These are phyloP conservation scores for Diplazon laetatorius DNA, from an alignment of 2,888 invertebrate genomes.

Conservation along the genomic window DNA sequence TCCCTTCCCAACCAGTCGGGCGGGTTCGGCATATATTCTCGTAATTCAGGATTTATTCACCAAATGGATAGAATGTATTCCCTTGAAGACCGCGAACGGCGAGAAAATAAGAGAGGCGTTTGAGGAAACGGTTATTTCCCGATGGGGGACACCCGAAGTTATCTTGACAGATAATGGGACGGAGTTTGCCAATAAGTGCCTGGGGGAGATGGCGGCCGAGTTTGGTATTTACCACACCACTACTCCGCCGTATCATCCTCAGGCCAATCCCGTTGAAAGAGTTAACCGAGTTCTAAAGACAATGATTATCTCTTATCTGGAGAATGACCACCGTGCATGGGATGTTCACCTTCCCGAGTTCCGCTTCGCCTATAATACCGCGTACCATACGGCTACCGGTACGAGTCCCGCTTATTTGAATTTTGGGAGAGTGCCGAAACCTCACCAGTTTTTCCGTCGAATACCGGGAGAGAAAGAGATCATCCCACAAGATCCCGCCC, in stretches of 20 bases:
- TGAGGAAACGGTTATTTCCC: slow-evolving; percentile 58
- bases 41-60: slow-evolving; percentile 67
- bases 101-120: slow-evolving; percentile 51
- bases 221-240: slow-evolving; percentile 30
- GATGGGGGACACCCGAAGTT: slow-evolving; percentile 62
- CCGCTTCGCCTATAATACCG: slow-evolving; percentile 65
- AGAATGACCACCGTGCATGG: slow-evolving; percentile 67
- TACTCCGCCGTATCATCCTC: slow-evolving; percentile 40
- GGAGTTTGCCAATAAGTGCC: slow-evolving; percentile 63
- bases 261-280: slow-evolving; percentile 65
- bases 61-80: slow-evolving; percentile 56
- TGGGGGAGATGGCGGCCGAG: not conserved
- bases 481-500: not conserved
- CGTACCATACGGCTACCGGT: slow-evolving; percentile 26
- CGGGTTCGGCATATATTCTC: slow-evolving; percentile 57
- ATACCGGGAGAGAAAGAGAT: not conserved
- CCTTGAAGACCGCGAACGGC: slow-evolving; percentile 63
- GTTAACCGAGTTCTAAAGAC: slow-evolving; percentile 68
- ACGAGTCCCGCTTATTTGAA: slow-evolving; percentile 26
- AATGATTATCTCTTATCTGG: slow-evolving; percentile 70
- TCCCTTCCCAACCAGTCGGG: slow-evolving; percentile 60
- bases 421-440: not conserved
- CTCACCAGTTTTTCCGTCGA: slow-evolving; percentile 7
- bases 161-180: slow-evolving; percentile 69
- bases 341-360: slow-evolving; percentile 66